Evolutionary conservation across 2,797 vertebrate species (phyloP), one percentile per base, ranked within the genome.

Genomic region (Silurus aristotelis): DNA sequence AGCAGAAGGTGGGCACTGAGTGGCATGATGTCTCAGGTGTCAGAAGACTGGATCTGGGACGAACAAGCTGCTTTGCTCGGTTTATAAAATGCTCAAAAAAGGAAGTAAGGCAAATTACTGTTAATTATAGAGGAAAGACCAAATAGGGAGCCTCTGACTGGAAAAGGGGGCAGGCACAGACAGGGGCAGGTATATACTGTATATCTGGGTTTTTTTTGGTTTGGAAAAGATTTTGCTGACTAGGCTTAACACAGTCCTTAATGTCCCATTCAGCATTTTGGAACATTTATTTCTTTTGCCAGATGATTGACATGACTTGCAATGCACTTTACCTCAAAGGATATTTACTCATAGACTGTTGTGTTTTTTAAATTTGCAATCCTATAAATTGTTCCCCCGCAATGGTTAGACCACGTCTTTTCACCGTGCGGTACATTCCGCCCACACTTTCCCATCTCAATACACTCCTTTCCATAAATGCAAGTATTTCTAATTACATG

Each of bases 1-100:
- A 92, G 88, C 0, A 93, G 78, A 1, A 90, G 64, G 85, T 87
- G 67, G 0, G 76, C 56, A 60, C 85, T 90, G 10, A 73, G 86
- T 76, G 52, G 88, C 90, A 83, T 93, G 6, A 27, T 27, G 27
- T 48, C 22, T 8, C 72, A 87, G 87, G 76, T 89, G 83, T 83
- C 60, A 76, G 61, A 0, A 25, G 17, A 68, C 22, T 52, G 17
- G 27, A 52, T 86, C 14, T 68, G 48, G 84, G 27, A 58, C 6
- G 17, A 60, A 64, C 63, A 52, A 19, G 1, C 67, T 80, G 14
- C 64, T 22, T 46, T 56, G 46, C 20, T 66, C 8, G 25, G 52
- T 78, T 82, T 86, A 64, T 86, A 83, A 78, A 66, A 83, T 70
- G 80, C 55, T 78, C 72, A 78, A 25, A 77, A 61, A 43, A 20